Percentiles rank a stretch among this genome's conserved stretches.
These are phyloP conservation scores for Aphis craccivora DNA, from an alignment of 1,140 invertebrate genomes.

Conservation along the genomic window DNA sequence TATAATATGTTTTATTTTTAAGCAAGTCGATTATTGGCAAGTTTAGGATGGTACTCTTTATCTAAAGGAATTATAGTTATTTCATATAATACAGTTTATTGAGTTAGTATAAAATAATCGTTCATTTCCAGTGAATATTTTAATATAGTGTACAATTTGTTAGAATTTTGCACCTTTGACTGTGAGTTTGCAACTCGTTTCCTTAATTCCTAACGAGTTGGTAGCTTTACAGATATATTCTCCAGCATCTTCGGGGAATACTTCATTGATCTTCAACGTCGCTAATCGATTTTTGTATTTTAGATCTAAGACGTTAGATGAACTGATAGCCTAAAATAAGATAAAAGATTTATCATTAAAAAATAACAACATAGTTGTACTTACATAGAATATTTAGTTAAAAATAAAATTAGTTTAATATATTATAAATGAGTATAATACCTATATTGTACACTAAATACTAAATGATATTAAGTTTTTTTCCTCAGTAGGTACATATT, in stretches of 20 bases:
- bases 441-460: too few relatives aligned
- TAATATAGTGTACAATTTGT: neutral
- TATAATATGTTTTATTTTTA: neutral
- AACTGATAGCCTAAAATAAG: slow-evolving; percentile 69
- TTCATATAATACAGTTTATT: neutral
- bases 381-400: neutral
- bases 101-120: neutral
- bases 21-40: neutral
- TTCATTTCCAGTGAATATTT: neutral
- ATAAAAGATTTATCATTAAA: neutral
- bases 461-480: neutral
- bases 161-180: slow-evolving; percentile 75
- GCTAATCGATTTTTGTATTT: slow-evolving; percentile 90
- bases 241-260: slow-evolving; percentile 94
- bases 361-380: neutral
- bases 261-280: slow-evolving; percentile 85
- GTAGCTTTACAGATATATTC: slow-evolving; percentile 86
- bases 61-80: neutral
- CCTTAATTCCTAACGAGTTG: slow-evolving; percentile 84
- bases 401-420: neutral
- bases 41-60: neutral
- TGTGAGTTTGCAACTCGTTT: slow-evolving; percentile 82
- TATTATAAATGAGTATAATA: too few relatives aligned
- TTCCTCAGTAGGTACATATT: neutral
- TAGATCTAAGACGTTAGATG: slow-evolving; percentile 85